phyloP scores from a whole-genome alignment of 2,113 vertebrate species.

The Calyptomena viridis region DNA sequence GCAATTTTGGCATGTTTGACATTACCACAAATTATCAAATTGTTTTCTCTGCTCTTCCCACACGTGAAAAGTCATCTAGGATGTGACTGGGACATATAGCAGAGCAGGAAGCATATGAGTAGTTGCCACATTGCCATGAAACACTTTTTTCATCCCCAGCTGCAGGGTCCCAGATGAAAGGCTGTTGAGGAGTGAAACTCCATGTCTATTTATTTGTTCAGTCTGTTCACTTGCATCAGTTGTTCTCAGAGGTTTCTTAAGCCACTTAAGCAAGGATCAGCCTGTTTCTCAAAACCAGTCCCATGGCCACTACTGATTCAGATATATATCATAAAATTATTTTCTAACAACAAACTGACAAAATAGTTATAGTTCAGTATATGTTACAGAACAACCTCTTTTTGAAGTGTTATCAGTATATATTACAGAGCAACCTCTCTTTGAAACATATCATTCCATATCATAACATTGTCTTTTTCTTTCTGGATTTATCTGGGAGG shows the following conservation, averaged over 20 bases:
- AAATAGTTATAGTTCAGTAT: not conserved
- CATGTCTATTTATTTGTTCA: constrained; percentile 53
- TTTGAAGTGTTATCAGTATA: not conserved
- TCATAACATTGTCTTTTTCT: not conserved
- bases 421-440: not conserved
- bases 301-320: not conserved
- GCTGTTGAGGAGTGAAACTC: not conserved
- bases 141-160: not conserved
- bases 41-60: not conserved
- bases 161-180: not conserved
- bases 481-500: not conserved
- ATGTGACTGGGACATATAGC: not conserved
- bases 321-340: constrained; percentile 13
- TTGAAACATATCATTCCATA: not conserved
- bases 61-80: not conserved
- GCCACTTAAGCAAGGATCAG: constrained; percentile 54
- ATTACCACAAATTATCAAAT: not conserved
- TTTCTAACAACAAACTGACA: constrained; percentile 29
- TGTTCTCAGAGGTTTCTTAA: constrained; percentile 55
- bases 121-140: not conserved
- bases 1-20: not conserved
- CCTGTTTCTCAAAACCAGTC: constrained; percentile 54
- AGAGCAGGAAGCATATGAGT: not conserved
- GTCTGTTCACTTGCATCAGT: constrained; percentile 29
- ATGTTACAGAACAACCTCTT: not conserved